A percentile compares a stretch with the other conserved stretches of the same genome.
phyloP scores from a whole-genome alignment of 35 echinoderm and acorn worm species.

The Eucidaris tribuloides region DNA sequence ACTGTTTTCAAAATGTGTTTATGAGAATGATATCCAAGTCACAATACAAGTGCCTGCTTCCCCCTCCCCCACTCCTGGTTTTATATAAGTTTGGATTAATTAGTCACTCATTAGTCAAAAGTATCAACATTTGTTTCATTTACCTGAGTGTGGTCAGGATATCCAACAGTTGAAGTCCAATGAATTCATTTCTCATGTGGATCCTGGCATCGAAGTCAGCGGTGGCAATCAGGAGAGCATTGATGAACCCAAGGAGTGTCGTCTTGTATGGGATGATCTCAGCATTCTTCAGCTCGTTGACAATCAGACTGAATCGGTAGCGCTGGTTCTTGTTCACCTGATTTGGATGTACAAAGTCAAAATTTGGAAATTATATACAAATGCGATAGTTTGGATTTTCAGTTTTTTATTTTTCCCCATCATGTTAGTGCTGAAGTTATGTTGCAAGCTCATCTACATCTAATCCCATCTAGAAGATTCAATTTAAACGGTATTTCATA shows the following conservation, averaged over 20 bases:
- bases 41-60: too few species aligned
- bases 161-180: conserved; percentile 84
- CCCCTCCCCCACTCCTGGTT: too few species aligned
- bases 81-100: too few species aligned
- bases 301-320: conserved; percentile 93
- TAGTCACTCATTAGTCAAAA: neutral
- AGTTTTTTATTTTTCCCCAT: too few species aligned
- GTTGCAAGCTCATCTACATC: too few species aligned
- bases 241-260: conserved; percentile 82
- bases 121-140: too few species aligned
- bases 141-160: conserved; percentile 78
- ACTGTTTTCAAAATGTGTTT: too few species aligned
- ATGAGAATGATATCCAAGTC: too few species aligned
- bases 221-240: conserved; percentile 80
- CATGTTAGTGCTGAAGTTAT: too few species aligned
- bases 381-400: too few species aligned
- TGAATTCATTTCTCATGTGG: conserved; percentile 85
- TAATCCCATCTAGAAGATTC: too few species aligned
- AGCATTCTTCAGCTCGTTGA: conserved; percentile 86
- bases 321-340: conserved; percentile 83
- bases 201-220: conserved; percentile 81
- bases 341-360: neutral
- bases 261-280: conserved; percentile 92
- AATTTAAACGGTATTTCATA: too few species aligned
- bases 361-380: neutral